Evolutionary conservation across 2,888 invertebrate genomes (phyloP).

Genomic region (Lathronympha strigana): DNA sequence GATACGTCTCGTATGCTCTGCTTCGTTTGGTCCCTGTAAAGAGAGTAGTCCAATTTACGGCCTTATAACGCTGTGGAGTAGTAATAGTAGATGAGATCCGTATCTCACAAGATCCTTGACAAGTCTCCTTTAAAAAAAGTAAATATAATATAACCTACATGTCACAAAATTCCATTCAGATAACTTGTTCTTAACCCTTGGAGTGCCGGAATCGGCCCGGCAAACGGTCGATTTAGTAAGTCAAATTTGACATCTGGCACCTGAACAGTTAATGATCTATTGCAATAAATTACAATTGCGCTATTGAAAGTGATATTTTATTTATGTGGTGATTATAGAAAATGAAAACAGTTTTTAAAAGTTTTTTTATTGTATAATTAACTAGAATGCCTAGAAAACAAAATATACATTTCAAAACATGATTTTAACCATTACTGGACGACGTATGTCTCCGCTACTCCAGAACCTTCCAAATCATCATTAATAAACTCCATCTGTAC

Average conservation of each 20-base stretch:
- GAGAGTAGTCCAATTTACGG: constrained; percentile 56
- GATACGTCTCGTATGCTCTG: constrained; percentile 52
- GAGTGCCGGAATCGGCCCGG: too few relatives aligned
- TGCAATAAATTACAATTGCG: too few relatives aligned
- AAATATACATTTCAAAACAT: constrained; percentile 18
- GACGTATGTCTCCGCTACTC: constrained; percentile 50
- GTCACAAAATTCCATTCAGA: too few relatives aligned
- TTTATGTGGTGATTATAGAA: not conserved
- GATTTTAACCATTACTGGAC: constrained; percentile 10
- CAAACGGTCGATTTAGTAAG: too few relatives aligned
- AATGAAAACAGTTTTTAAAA: not conserved
- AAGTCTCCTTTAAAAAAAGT: not conserved
- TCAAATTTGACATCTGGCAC: too few relatives aligned
- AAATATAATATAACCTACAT: not conserved
- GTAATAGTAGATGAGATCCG: not conserved
- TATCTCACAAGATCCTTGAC: not conserved
- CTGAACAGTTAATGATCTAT: too few relatives aligned
- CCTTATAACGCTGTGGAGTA: constrained; percentile 39
- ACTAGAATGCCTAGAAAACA: constrained; percentile 6
- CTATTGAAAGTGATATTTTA: too few relatives aligned
- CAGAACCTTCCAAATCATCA: constrained; percentile 59
- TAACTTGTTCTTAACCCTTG: too few relatives aligned
- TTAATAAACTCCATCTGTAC: constrained; percentile 65
- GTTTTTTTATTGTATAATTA: constrained; percentile 29
- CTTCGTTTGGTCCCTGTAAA: constrained; percentile 63